Conservation (phyloP, 2,797 vertebrate species). For the Pangasius krempfi region DNA sequence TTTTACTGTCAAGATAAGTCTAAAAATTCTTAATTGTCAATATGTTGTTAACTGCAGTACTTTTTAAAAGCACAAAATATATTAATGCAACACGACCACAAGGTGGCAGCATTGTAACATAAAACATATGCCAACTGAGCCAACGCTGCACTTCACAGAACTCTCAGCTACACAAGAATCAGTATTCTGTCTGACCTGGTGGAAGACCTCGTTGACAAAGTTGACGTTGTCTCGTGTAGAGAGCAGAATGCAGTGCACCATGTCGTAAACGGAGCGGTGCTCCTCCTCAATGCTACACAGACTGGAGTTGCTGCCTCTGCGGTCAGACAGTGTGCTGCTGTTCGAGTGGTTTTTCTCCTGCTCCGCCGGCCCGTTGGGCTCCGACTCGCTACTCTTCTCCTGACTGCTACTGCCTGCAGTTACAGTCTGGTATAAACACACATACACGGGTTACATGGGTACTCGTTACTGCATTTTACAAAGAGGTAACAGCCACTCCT, state of each 20-base stretch:
- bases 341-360: slow-evolving; percentile 88
- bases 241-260: slow-evolving; percentile 92
- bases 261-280: slow-evolving; percentile 87
- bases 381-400: slow-evolving; percentile 80
- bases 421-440: slow-evolving; percentile 72
- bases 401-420: slow-evolving; percentile 81
- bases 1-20: not conserved
- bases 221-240: slow-evolving; percentile 95
- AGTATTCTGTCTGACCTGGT: slow-evolving; percentile 78
- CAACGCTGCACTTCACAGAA: not conserved
- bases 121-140: not conserved
- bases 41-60: not conserved
- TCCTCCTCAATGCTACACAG: slow-evolving; percentile 96
- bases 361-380: slow-evolving; percentile 71
- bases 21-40: not conserved
- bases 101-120: slow-evolving; percentile 18
- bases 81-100: not conserved
- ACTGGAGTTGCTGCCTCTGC: slow-evolving; percentile 88
- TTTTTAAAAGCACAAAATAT: not conserved
- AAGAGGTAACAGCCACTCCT: not conserved
- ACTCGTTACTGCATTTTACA: not conserved
- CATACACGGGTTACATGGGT: not conserved
- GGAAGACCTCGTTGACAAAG: slow-evolving; percentile 98
- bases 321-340: slow-evolving; percentile 89
- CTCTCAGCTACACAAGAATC: not conserved